Percentiles rank a stretch among this genome's conserved stretches.
These are phyloP conservation scores for Tiphia femorata DNA, from an alignment of 2,888 invertebrate genomes.

Conservation along the genomic window DNA sequence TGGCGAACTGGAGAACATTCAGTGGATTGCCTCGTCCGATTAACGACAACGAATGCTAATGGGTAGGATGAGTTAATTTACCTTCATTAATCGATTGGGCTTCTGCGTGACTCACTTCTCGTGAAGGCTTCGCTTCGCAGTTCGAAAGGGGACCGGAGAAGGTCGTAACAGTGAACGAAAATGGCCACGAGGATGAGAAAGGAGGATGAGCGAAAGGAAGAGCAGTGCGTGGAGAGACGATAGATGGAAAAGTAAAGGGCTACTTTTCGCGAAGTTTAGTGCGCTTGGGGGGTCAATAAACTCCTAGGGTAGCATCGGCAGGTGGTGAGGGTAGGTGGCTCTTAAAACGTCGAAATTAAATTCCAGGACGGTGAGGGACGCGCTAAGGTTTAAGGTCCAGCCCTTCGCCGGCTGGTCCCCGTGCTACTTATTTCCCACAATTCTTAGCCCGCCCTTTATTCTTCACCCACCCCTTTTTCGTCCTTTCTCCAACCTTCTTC, in stretches of 20 bases:
- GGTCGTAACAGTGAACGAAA: not conserved
- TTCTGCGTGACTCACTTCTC: constrained; percentile 31
- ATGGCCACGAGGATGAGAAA: not conserved
- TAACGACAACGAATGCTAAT: constrained; percentile 66
- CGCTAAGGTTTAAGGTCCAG: constrained; percentile 50
- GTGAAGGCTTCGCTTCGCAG: too few relatives aligned
- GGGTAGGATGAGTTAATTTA: constrained; percentile 64
- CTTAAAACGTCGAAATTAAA: constrained; percentile 65
- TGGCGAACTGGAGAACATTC: too few relatives aligned
- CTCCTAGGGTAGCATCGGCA: constrained; percentile 39
- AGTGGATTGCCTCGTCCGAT: too few relatives aligned
- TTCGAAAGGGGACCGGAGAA: too few relatives aligned
- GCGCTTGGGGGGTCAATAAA: constrained; percentile 55
- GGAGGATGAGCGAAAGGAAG: not conserved
- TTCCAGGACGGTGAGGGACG: constrained; percentile 53
- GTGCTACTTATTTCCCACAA: constrained; percentile 62
- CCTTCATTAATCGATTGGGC: constrained; percentile 65
- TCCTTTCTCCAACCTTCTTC: constrained; percentile 25
- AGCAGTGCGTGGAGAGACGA: not conserved
- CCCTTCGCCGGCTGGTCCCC: constrained; percentile 40
- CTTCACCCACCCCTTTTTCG: constrained; percentile 26
- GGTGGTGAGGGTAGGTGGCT: constrained; percentile 41
- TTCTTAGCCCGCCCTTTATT: constrained; percentile 54
- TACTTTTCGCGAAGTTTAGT: constrained; percentile 43
- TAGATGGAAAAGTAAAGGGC: constrained; percentile 21